These are phyloP conservation scores for Hexactinellida sp. DNA, from an alignment of 37 sponge, comb jelly and placozoan species.

Conservation along the genomic window DNA sequence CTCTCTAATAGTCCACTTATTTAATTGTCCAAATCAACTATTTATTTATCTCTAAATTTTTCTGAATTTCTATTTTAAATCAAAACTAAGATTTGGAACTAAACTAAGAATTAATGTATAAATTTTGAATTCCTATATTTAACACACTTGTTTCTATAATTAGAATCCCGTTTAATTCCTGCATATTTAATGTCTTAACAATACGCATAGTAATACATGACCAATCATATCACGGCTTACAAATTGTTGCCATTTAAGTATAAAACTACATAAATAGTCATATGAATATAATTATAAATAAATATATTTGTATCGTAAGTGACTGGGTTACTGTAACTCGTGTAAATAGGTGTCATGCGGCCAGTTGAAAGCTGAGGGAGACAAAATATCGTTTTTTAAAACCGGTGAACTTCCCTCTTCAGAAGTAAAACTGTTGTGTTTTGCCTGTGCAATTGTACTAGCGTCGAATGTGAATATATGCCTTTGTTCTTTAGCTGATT, in stretches of 20 bases:
- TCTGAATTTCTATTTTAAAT: too few species aligned
- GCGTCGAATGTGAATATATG: not conserved
- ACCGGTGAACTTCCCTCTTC: not conserved
- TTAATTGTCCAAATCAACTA: too few species aligned
- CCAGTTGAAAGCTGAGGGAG: not conserved
- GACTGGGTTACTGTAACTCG: not conserved
- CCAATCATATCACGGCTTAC: not conserved
- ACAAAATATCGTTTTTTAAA: not conserved
- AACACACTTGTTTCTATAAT: too few species aligned
- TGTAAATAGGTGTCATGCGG: not conserved
- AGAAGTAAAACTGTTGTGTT: not conserved
- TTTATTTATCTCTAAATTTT: too few species aligned
- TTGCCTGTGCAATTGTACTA: not conserved
- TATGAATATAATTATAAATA: too few species aligned
- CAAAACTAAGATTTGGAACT: too few species aligned
- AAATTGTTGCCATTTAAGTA: not conserved
- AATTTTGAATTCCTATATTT: too few species aligned
- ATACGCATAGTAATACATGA: too few species aligned
- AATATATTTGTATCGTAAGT: not conserved
- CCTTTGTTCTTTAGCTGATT: not conserved
- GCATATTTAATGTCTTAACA: too few species aligned
- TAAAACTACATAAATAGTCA: not conserved
- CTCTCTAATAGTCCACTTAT: too few species aligned
- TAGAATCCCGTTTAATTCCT: too few species aligned
- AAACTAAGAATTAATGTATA: too few species aligned